Evolutionary conservation across 2,113 vertebrate genomes (phyloP).

Genomic region (Clinocottus analis): DNA sequence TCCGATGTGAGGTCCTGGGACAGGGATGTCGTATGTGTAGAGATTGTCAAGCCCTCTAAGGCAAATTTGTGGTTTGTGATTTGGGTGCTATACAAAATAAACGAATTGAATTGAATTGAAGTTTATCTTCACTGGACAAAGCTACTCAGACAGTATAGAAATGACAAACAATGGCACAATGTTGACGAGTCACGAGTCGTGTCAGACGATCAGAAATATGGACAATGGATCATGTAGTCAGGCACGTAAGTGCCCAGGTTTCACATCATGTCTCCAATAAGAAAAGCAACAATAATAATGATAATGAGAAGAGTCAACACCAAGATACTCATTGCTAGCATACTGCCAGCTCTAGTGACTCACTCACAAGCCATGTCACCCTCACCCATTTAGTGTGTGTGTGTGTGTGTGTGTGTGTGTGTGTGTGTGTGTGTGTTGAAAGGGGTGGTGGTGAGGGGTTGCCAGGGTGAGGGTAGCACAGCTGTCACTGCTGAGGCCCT

Average conservation of each 20-base stretch:
- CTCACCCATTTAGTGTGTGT: conserved; percentile 11
- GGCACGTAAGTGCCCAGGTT: neutral
- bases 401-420: conserved; percentile 16
- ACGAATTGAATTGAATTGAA: too few species aligned
- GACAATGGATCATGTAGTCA: neutral
- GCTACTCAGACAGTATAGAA: neutral
- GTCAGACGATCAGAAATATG: neutral
- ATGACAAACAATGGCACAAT: neutral
- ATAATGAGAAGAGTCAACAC: neutral
- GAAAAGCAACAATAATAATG: neutral
- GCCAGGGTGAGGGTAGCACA: conserved; percentile 46
- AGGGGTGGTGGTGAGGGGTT: conserved; percentile 24
- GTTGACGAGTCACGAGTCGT: too few species aligned
- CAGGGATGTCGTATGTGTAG: too few species aligned
- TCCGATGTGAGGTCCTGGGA: too few species aligned
- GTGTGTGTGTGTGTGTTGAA: conserved; percentile 3
- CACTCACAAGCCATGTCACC: conserved; percentile 2
- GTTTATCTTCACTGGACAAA: neutral
- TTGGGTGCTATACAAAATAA: too few species aligned
- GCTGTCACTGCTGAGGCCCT: conserved; percentile 33
- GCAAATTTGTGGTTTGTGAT: too few species aligned
- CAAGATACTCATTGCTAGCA: neutral
- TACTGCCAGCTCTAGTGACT: conserved; percentile 6
- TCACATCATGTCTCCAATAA: neutral
- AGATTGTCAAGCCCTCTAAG: too few species aligned